Percentiles rank a stretch among this genome's conserved stretches.
Evolutionary conservation across 2,888 invertebrate genomes (phyloP).

Genomic region (Tiphia femorata): DNA sequence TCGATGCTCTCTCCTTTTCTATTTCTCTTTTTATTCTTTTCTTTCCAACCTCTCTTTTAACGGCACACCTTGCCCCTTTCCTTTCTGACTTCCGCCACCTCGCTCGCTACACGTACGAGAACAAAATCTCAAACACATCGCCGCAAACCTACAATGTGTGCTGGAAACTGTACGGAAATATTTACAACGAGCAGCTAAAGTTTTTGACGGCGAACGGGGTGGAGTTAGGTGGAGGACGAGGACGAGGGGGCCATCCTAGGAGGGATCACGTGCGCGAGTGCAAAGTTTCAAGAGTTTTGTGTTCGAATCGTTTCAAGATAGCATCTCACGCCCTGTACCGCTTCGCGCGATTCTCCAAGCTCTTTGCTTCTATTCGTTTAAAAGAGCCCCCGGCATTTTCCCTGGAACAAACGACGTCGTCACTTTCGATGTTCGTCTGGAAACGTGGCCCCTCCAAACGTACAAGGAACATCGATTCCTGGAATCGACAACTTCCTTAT

Average conservation of each 20-base stretch:
- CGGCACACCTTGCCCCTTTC: neutral
- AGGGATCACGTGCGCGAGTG: slow-evolving; percentile 15
- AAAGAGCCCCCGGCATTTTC: neutral
- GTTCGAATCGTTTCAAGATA: neutral
- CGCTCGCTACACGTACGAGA: slow-evolving; percentile 17
- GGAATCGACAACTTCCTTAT: too few species aligned
- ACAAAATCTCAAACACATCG: slow-evolving; percentile 34
- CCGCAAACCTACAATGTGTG: slow-evolving; percentile 35
- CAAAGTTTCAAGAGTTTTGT: slow-evolving; percentile 23
- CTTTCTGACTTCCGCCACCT: slow-evolving; percentile 6
- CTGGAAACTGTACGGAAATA: slow-evolving; percentile 37
- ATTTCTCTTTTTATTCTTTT: neutral
- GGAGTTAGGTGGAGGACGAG: too few species aligned
- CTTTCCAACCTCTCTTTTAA: neutral
- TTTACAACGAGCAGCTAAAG: slow-evolving; percentile 25
- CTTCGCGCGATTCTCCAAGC: neutral
- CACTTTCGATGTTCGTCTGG: too few species aligned
- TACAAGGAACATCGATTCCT: too few species aligned
- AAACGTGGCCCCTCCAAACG: too few species aligned
- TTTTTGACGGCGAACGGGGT: slow-evolving; percentile 6
- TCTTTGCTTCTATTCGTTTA: neutral
- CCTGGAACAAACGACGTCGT: too few species aligned
- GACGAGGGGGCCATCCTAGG: too few species aligned
- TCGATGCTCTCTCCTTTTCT: too few species aligned
- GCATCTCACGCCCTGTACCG: neutral